Conservation (phyloP, 64 coral and sea anemone species). For the Stylophora pistillata region DNA sequence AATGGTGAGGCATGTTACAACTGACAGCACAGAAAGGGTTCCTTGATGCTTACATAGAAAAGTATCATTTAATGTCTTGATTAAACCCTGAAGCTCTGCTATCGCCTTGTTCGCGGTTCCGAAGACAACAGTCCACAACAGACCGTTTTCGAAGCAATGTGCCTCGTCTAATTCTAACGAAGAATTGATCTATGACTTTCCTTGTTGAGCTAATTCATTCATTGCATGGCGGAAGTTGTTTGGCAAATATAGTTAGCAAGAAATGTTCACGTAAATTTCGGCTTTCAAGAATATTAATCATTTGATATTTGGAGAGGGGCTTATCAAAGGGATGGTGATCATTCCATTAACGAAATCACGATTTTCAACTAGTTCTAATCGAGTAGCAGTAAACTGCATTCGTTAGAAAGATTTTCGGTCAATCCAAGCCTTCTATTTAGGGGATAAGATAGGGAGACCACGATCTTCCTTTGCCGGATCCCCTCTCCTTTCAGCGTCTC, state of each 20-base stretch:
- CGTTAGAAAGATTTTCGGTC: background rate
- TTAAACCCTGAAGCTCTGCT: slow-evolving; percentile 17
- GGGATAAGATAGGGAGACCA: no score
- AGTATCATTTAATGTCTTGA: slow-evolving; percentile 17
- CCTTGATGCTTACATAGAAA: slow-evolving; percentile 13
- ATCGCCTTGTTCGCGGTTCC: background rate
- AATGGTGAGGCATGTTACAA: background rate
- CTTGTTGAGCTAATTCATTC: background rate
- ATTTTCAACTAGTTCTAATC: background rate
- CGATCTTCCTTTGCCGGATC: no score
- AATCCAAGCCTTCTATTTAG: background rate
- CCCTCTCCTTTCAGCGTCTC: no score
- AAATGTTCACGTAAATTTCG: background rate
- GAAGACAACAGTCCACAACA: background rate
- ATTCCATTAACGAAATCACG: background rate
- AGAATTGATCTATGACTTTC: background rate
- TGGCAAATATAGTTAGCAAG: slow-evolving; percentile 10
- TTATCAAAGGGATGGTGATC: background rate
- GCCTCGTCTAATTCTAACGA: background rate
- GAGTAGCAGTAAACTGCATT: background rate
- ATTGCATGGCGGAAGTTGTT: slow-evolving; percentile 8
- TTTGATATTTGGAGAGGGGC: slow-evolving; percentile 10
- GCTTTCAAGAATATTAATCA: background rate
- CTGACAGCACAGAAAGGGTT: slow-evolving; percentile 6
- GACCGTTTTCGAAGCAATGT: background rate